phyloP scores from a whole-genome alignment of 2,113 vertebrate genomes.

The Melospiza melodia region DNA sequence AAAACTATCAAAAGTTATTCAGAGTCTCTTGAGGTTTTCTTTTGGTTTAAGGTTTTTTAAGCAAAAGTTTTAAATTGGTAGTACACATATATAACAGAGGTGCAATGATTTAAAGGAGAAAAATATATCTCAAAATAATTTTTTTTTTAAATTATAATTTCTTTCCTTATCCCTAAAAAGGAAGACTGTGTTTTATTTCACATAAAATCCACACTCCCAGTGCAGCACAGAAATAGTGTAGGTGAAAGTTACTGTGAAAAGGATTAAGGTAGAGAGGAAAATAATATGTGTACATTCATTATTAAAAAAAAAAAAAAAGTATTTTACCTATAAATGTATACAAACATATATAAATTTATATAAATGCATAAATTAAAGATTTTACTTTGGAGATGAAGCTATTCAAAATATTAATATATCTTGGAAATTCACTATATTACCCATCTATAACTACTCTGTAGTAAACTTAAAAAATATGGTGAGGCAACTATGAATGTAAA shows the following conservation, averaged over 20 bases:
- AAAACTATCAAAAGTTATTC: neutral
- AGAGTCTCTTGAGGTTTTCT: neutral
- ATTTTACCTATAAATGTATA: accelerated
- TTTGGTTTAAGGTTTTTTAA: accelerated
- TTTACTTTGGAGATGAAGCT: neutral
- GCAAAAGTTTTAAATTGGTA: neutral
- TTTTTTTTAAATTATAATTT: neutral
- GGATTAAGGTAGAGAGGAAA: accelerated
- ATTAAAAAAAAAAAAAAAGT: no score
- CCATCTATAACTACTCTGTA: accelerated
- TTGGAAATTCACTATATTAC: neutral
- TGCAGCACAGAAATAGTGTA: neutral
- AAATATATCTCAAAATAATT: neutral
- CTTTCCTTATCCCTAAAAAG: neutral
- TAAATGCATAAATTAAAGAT: neutral
- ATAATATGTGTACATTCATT: neutral
- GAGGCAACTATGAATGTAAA: neutral
- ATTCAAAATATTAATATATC: neutral
- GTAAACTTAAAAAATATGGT: accelerated
- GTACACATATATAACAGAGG: accelerated
- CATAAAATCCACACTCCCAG: neutral
- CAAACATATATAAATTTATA: neutral
- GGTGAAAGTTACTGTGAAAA: neutral
- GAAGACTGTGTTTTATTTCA: neutral
- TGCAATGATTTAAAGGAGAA: neutral